phyloP scores from a whole-genome alignment of 1,140 invertebrate species.

The Drosophila seguyi region DNA sequence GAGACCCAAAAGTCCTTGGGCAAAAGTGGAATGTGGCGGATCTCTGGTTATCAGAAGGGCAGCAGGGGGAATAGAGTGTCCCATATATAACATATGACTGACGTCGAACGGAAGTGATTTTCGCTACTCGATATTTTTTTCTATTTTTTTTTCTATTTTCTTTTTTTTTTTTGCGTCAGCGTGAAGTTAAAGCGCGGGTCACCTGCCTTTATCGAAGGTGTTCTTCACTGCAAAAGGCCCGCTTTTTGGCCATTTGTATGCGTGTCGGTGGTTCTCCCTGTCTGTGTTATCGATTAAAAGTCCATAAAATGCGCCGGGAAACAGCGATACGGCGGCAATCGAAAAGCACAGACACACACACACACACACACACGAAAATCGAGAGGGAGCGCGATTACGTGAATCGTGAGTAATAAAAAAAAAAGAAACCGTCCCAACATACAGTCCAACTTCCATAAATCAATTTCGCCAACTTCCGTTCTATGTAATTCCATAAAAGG shows the following conservation, averaged over 20 bases:
- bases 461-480: not conserved
- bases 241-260: slow-evolving; percentile 32
- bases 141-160: not conserved
- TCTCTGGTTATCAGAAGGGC: slow-evolving; percentile 5
- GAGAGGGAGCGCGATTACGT: slow-evolving; percentile 69
- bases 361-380: slow-evolving; percentile 17
- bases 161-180: slow-evolving; percentile 9
- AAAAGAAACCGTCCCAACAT: slow-evolving; percentile 1
- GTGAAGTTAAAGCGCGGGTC: slow-evolving; percentile 9
- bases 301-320: slow-evolving; percentile 63
- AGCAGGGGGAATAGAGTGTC: not conserved
- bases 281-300: slow-evolving; percentile 73
- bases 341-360: slow-evolving; percentile 5
- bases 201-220: slow-evolving; percentile 54
- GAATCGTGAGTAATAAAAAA: slow-evolving; percentile 61
- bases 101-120: slow-evolving; percentile 67
- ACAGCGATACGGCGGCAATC: slow-evolving; percentile 25
- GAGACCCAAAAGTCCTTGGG: slow-evolving; percentile 28
- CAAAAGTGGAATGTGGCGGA: slow-evolving; percentile 33
- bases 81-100: slow-evolving; percentile 35
- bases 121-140: slow-evolving; percentile 7
- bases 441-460: slow-evolving; percentile 7
- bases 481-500: not conserved
- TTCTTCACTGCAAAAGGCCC: slow-evolving; percentile 51
- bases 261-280: slow-evolving; percentile 18